A percentile compares a stretch with the other conserved stretches of the same genome.
Evolutionary conservation across 2,797 vertebrate genomes (phyloP).

Genomic region (Acanthis flammea): DNA sequence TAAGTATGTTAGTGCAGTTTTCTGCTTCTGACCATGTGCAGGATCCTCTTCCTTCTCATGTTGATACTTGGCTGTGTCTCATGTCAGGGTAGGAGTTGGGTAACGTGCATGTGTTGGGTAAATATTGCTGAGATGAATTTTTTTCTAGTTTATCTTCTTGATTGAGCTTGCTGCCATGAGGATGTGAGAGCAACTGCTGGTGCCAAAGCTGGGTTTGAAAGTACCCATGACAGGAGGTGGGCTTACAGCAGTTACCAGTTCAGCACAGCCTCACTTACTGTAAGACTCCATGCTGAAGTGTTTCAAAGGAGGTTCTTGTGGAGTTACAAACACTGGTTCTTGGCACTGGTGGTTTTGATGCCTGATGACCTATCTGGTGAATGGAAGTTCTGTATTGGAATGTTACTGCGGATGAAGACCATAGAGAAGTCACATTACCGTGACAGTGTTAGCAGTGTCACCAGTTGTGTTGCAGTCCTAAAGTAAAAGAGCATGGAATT

Average conservation of each 20-base stretch:
- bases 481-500: neutral
- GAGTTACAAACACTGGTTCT: neutral
- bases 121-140: neutral
- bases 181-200: neutral
- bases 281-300: neutral
- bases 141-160: neutral
- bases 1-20: neutral
- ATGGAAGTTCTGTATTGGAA: neutral
- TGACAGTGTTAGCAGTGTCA: neutral
- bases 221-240: accelerated
- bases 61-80: neutral
- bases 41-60: neutral
- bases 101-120: neutral
- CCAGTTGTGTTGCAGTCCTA: neutral
- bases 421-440: neutral
- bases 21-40: neutral
- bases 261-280: neutral
- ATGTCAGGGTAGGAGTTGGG: neutral
- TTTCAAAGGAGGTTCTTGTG: neutral
- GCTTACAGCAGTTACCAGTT: neutral
- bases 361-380: neutral
- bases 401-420: neutral
- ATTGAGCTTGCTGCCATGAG: neutral
- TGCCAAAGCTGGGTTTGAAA: neutral
- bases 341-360: neutral